Conservation (phyloP, 2,797 vertebrate genomes). For the Channallabes apus region DNA sequence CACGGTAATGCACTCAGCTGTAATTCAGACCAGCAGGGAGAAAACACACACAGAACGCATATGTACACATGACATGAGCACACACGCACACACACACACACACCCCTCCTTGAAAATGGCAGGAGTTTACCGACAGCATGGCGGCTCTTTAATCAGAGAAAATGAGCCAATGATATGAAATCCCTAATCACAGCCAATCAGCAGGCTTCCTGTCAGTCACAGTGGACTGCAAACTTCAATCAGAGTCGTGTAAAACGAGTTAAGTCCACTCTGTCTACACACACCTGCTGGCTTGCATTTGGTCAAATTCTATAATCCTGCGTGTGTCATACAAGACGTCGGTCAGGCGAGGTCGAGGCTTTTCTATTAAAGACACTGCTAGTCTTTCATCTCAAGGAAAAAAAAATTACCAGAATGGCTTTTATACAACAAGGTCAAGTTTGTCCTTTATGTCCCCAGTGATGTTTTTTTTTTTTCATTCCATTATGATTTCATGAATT, state of each 20-base stretch:
- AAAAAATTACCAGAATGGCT: not conserved
- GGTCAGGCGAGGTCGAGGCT: conserved; percentile 13
- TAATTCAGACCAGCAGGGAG: conserved; percentile 80
- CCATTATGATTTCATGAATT: not conserved
- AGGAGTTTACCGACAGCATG: conserved; percentile 67
- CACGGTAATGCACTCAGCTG: conserved; percentile 72
- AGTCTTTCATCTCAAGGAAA: not conserved
- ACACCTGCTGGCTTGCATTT: conserved; percentile 21
- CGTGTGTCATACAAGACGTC: conserved; percentile 22
- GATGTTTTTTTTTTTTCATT: not conserved
- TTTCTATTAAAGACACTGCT: not conserved
- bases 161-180: conserved; percentile 72
- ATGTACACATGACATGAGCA: conserved; percentile 12
- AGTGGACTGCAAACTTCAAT: conserved; percentile 70
- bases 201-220: conserved; percentile 78
- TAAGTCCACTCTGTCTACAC: conserved; percentile 26
- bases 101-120: conserved; percentile 48
- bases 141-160: conserved; percentile 76
- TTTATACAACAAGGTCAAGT: not conserved
- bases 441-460: no score
- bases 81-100: conserved; percentile 31
- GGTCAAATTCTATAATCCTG: conserved; percentile 55
- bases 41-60: conserved; percentile 56
- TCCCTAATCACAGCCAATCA: conserved; percentile 71
- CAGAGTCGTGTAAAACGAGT: conserved; percentile 49